Base-by-base conservation (phyloP, 2,113 vertebrate species). In the Hystrix cristata region DNA sequence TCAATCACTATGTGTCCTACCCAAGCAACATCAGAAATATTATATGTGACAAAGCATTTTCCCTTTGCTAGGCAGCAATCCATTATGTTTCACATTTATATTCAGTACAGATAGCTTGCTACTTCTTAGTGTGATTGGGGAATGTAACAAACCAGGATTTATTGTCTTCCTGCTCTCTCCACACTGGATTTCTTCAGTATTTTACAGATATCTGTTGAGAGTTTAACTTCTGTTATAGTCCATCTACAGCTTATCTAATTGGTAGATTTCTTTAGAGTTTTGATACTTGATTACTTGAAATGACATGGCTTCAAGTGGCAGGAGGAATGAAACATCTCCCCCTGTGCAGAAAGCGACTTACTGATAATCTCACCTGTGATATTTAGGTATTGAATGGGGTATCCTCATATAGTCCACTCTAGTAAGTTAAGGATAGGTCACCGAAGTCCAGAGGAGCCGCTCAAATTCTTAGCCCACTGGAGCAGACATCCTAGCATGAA, bases 51-150 rank as follows among this genome's bases (percentile, higher is more conserved):
- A 96, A 93, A 96, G 89, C 48, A 90, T 91, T 97, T 60, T 57
- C 27, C 34, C 29, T 95, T 86, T 90, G 69, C 91, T 93, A 87
- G 69, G 62, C 62, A 96, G 59, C 1, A 62, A 48, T 89, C 90
- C 46, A 79, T 96, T 97, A 82, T 48, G 25, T 72, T 87, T 94
- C 60, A 71, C 76, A 74, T 96, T 98, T 94, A 67, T n/a, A 93
- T 96, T 97, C 94, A 90, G 34, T 48, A 65, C n/a, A 94, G 78
- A 86, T 71, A 95, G 94, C 46, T 93, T 88, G 51, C 16, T 79
- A 16, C 60, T 94, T 91, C 43, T 96, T 69, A 48, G 62, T 55
- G 19, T 57, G 86, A 79, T 94, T 31, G 51, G 48, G 15, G 38
- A 91, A 60, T 87, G 46, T 48, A 95, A 38, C 59, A 92, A 89